Percentiles rank a stretch among this genome's conserved stretches.
These are phyloP conservation scores for Ferdinandea cuprea DNA, from an alignment of 2,888 invertebrate genomes.

Conservation along the genomic window DNA sequence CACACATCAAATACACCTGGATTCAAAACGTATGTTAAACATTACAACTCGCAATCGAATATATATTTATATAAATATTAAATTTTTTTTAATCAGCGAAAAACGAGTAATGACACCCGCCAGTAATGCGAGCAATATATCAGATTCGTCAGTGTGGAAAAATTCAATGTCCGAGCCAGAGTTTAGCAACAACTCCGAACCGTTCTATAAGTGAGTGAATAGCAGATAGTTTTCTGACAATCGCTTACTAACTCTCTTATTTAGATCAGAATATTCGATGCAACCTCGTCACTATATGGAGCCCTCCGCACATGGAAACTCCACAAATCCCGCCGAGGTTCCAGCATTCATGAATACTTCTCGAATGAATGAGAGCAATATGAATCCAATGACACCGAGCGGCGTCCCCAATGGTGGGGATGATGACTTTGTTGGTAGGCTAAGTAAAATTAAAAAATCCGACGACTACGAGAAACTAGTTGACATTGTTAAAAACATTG, in stretches of 20 bases:
- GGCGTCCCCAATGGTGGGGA: conserved; percentile 77
- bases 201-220: conserved; percentile 80
- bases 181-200: conserved; percentile 82
- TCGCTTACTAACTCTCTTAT: background rate
- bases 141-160: conserved; percentile 82
- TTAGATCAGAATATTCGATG: conserved; percentile 82
- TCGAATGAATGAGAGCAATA: conserved; percentile 80
- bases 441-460: conserved; percentile 77
- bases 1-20: conserved; percentile 77
- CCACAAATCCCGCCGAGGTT: conserved; percentile 81
- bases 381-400: conserved; percentile 80
- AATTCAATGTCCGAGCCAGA: conserved; percentile 83
- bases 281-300: conserved; percentile 82
- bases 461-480: conserved; percentile 82
- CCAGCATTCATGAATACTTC: conserved; percentile 81
- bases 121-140: conserved; percentile 81
- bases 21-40: conserved; percentile 58
- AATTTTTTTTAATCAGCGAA: conserved; percentile 77
- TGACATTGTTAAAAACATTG: conserved; percentile 82
- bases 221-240: background rate
- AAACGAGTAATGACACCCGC: conserved; percentile 82
- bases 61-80: background rate
- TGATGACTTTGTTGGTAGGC: conserved; percentile 73
- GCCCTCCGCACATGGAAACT: conserved; percentile 82
- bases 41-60: background rate